Conservation (phyloP, 2,113 vertebrate species). For the Corythoichthys haematopterus region DNA sequence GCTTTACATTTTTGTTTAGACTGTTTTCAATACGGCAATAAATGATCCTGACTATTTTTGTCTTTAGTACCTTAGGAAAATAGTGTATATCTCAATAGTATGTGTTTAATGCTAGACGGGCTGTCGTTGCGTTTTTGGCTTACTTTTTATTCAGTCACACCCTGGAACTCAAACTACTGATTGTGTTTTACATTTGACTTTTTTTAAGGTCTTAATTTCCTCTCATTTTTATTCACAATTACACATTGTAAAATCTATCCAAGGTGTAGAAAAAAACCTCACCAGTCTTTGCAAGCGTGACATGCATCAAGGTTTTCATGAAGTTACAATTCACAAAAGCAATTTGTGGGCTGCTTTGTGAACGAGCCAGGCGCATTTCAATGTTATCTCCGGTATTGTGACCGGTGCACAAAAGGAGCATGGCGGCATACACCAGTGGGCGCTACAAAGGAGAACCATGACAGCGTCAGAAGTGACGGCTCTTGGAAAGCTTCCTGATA, state of each 20-base stretch:
- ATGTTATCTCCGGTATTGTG: slow-evolving; percentile 20
- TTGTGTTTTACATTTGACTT: background rate
- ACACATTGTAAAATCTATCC: background rate
- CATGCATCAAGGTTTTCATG: background rate
- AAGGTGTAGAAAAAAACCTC: background rate
- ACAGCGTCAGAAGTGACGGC: slow-evolving; percentile 30
- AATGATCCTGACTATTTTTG: no score
- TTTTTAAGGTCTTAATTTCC: background rate
- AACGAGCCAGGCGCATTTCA: slow-evolving; percentile 11
- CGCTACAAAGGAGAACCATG: slow-evolving; percentile 7
- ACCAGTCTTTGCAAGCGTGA: slow-evolving; percentile 1
- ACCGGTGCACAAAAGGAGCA: background rate
- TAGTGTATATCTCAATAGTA: background rate
- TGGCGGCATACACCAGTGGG: slow-evolving; percentile 4
- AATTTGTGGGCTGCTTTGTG: slow-evolving; percentile 1
- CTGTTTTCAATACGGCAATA: no score
- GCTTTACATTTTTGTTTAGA: no score
- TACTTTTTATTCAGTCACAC: background rate
- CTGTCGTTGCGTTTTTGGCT: background rate
- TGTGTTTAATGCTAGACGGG: no score
- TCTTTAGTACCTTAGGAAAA: background rate
- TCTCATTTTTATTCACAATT: background rate
- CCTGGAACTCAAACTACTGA: background rate
- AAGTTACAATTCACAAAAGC: slow-evolving; percentile 13
- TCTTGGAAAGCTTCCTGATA: slow-evolving; percentile 19